phyloP scores from a whole-genome alignment of 2,888 invertebrate species.

The Thalpophila matura region DNA sequence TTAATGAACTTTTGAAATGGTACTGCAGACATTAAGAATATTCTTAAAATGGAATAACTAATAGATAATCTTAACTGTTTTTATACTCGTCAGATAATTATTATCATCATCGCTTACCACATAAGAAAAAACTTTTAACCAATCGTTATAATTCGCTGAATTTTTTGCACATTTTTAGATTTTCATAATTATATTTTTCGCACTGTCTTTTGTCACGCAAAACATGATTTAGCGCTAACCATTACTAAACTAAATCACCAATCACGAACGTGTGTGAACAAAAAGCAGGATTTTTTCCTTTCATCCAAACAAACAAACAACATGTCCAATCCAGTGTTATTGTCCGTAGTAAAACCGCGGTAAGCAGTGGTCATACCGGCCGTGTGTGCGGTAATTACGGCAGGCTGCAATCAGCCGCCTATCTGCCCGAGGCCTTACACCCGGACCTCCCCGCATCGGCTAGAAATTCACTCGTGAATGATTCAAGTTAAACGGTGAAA shows the following conservation, averaged over 20 bases:
- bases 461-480: constrained; percentile 53
- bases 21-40: not conserved
- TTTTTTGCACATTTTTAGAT: constrained; percentile 20
- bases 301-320: constrained; percentile 36
- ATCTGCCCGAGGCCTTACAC: constrained; percentile 43
- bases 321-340: constrained; percentile 47
- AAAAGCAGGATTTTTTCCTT: constrained; percentile 26
- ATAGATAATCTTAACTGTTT: too few species aligned
- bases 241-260: constrained; percentile 8
- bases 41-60: too few species aligned
- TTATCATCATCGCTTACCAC: constrained; percentile 2
- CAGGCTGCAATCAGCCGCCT: constrained; percentile 53
- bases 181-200: constrained; percentile 11
- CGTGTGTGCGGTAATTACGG: constrained; percentile 54
- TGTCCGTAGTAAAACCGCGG: constrained; percentile 54
- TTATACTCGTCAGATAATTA: too few species aligned
- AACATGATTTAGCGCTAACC: constrained; percentile 44
- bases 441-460: constrained; percentile 41
- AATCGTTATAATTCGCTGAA: constrained; percentile 16
- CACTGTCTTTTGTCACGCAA: constrained; percentile 41
- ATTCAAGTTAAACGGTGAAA: constrained; percentile 49
- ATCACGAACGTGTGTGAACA: constrained; percentile 34
- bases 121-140: not conserved
- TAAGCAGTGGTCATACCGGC: constrained; percentile 49
- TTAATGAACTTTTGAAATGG: not conserved